Evolutionary conservation across 2,888 invertebrate genomes (phyloP).

Genomic region (Sisyra terminalis): DNA sequence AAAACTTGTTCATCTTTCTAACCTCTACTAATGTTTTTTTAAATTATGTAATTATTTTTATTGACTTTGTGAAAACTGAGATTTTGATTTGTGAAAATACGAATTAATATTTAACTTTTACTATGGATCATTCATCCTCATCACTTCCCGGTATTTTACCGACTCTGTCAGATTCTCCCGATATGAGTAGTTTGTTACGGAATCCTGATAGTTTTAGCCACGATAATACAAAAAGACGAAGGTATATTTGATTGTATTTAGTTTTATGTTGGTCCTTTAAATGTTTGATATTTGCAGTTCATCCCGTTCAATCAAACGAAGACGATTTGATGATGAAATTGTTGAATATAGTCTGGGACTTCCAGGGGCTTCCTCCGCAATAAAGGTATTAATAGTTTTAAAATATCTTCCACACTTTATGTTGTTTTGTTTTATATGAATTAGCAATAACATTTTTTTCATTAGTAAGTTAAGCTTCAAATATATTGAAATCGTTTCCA

Average conservation of each 20-base stretch:
- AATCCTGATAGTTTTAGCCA: conserved; percentile 24
- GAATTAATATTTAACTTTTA: not conserved
- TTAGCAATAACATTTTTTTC: too few species aligned
- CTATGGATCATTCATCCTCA: conserved; percentile 2
- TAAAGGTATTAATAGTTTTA: conserved; percentile 19
- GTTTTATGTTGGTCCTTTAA: not conserved
- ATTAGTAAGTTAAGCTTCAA: too few species aligned
- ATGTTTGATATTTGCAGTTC: conserved; percentile 39
- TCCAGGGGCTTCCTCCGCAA: conserved; percentile 30
- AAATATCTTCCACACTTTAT: too few species aligned
- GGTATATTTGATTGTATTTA: conserved; percentile 19
- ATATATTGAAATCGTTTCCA: too few species aligned
- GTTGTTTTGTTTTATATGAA: too few species aligned
- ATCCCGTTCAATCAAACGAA: conserved; percentile 84
- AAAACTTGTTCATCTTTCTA: too few species aligned
- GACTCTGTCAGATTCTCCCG: not conserved
- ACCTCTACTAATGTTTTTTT: too few species aligned
- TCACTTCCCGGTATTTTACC: not conserved
- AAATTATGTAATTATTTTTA: too few species aligned
- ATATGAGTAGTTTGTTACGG: conserved; percentile 20
- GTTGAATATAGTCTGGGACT: conserved; percentile 77
- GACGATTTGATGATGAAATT: conserved; percentile 92
- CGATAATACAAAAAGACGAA: conserved; percentile 32
- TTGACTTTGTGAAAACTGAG: too few species aligned
- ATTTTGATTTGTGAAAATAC: too few species aligned